Percentiles rank a stretch among this genome's conserved stretches.
These are phyloP conservation scores for Steinernema khuongi DNA, from an alignment of 1,140 invertebrate genomes.

Conservation along the genomic window DNA sequence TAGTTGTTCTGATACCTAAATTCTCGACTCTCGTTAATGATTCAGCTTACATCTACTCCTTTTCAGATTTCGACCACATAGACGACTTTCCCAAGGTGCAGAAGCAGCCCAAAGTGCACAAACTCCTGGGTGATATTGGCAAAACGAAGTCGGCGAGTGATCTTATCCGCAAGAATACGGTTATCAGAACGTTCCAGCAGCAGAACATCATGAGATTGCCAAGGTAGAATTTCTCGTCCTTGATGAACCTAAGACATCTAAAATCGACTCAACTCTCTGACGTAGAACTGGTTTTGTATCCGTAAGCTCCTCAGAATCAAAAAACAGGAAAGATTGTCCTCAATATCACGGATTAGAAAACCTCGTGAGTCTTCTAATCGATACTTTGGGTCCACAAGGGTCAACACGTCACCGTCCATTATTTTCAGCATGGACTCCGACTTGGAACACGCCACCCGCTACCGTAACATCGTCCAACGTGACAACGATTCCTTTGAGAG, in stretches of 20 bases:
- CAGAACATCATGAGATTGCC: conserved; percentile 40
- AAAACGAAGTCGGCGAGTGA: conserved; percentile 38
- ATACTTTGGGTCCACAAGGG: no score
- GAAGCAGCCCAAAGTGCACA: conserved; percentile 19
- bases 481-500: background rate
- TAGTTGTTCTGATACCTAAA: background rate
- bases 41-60: background rate
- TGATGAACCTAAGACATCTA: no score
- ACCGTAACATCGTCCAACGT: background rate
- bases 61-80: conserved; percentile 27
- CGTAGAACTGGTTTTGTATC: no score
- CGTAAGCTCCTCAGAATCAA: no score
- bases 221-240: no score
- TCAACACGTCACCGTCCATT: no score
- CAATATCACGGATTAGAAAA: no score
- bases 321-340: no score
- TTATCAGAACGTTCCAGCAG: conserved; percentile 39
- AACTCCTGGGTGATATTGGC: conserved; percentile 36
- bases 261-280: no score
- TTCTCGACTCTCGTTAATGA: background rate
- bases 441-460: background rate
- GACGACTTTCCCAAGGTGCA: conserved; percentile 26
- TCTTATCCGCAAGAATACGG: conserved; percentile 32
- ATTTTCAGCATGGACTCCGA: background rate
- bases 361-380: no score